Conservation (phyloP, 2,888 invertebrate genomes). For the Neoscelio sp. region DNA sequence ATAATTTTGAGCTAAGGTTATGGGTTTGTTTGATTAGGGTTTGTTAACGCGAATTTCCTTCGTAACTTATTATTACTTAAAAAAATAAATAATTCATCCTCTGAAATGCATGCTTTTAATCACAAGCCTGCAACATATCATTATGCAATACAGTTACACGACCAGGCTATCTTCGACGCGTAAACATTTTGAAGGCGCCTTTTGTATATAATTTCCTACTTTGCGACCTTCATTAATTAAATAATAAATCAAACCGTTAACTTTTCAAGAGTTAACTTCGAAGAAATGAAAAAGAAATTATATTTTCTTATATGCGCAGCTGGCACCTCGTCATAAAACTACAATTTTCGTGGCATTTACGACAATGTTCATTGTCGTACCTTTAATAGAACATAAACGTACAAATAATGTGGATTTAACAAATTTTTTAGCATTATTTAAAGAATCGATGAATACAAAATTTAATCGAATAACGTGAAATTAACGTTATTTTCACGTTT, state of each 20-base stretch:
- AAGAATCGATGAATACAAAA: too few species aligned
- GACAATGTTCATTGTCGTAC: too few species aligned
- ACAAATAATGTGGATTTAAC: too few species aligned
- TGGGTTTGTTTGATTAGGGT: slow-evolving; percentile 15
- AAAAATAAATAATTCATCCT: slow-evolving; percentile 49
- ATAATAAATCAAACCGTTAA: slow-evolving; percentile 8
- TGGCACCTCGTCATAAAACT: too few species aligned
- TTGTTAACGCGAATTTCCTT: slow-evolving; percentile 19
- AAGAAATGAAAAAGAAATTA: too few species aligned
- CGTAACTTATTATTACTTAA: slow-evolving; percentile 8
- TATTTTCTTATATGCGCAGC: too few species aligned
- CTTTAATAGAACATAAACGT: too few species aligned
- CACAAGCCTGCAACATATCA: slow-evolving; percentile 47
- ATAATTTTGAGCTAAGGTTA: slow-evolving; percentile 1
- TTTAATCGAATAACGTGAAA: too few species aligned
- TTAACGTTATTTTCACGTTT: too few species aligned
- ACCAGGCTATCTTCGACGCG: slow-evolving; percentile 41
- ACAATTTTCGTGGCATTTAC: too few species aligned
- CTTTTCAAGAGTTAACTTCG: too few species aligned
- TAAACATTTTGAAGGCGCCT: slow-evolving; percentile 42
- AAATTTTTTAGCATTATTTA: too few species aligned
- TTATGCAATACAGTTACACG: slow-evolving; percentile 58
- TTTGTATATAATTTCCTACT: slow-evolving; percentile 25
- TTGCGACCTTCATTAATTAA: slow-evolving; percentile 2
- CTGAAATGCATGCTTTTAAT: slow-evolving; percentile 48